Evolutionary conservation across 2,888 invertebrate genomes (phyloP).

Genomic region (Eupithecia tripunctaria): DNA sequence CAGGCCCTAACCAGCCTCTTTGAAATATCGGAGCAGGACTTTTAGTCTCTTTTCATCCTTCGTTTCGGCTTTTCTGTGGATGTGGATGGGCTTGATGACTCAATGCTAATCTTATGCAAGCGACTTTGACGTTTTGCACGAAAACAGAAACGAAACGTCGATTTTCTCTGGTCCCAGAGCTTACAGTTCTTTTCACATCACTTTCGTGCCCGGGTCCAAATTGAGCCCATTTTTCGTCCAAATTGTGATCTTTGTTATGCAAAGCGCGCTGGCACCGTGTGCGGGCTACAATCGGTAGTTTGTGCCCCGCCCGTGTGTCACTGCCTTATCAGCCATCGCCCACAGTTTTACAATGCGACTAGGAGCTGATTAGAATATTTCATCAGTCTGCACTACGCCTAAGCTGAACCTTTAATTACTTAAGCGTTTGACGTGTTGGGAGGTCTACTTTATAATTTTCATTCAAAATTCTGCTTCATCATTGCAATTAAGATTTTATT

Average conservation of each 20-base stretch:
- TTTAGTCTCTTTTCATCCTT: no score
- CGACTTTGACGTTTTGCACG: no score
- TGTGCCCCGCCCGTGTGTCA: conserved; percentile 74
- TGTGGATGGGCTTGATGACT: no score
- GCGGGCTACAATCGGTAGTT: conserved; percentile 78
- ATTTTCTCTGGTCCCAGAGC: no score
- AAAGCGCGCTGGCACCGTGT: conserved; percentile 82
- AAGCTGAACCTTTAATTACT: conserved; percentile 70
- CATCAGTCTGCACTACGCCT: conserved; percentile 70
- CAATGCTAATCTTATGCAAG: no score
- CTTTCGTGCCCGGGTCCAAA: conserved; percentile 56
- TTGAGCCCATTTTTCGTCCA: conserved; percentile 82
- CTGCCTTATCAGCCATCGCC: conserved; percentile 75
- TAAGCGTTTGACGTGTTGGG: conserved; percentile 55
- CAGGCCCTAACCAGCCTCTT: no score
- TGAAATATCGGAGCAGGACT: no score
- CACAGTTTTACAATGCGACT: conserved; percentile 73
- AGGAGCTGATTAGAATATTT: conserved; percentile 81
- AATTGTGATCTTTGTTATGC: conserved; percentile 84
- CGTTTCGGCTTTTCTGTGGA: no score
- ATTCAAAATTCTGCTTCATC: conserved; percentile 2
- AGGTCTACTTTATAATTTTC: conserved; percentile 48
- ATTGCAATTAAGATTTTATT: not conserved
- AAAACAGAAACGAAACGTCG: no score
- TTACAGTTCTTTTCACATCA: not conserved